phyloP scores from a whole-genome alignment of 2,797 vertebrate species.

The Chiroxiphia lanceolata region DNA sequence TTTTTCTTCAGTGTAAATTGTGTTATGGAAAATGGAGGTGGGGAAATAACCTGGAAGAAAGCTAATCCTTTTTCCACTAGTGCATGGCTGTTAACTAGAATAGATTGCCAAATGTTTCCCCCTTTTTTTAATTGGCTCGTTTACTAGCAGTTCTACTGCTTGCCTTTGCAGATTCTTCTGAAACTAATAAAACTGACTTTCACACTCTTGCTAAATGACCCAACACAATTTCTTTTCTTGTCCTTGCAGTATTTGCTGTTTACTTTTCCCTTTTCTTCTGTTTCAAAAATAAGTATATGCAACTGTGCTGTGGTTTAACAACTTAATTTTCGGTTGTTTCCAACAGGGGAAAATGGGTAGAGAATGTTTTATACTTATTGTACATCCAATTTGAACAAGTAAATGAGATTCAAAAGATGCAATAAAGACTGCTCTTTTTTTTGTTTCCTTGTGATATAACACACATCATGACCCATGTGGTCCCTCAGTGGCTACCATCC shows the following conservation, averaged over 20 bases:
- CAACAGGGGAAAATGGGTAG: not conserved
- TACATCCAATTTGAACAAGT: not conserved
- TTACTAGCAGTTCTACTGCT: not conserved
- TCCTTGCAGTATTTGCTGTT: not conserved
- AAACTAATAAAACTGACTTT: not conserved
- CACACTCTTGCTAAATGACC: not conserved
- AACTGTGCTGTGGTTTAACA: not conserved
- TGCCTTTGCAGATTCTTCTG: not conserved
- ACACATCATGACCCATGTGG: not conserved
- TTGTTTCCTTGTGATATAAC: not conserved
- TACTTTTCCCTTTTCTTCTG: not conserved
- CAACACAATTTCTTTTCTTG: not conserved
- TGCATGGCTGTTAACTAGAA: not conserved
- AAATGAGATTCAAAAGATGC: not conserved
- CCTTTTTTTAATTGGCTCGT: not conserved
- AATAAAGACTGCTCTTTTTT: not conserved
- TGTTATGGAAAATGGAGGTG: not conserved
- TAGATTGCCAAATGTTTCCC: not conserved
- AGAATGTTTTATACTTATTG: not conserved
- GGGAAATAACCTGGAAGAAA: not conserved
- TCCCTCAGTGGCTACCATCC: not conserved
- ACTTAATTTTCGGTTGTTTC: not conserved
- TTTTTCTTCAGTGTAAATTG: not conserved
- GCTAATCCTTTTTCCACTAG: not conserved
- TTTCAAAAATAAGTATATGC: not conserved